Conservation (phyloP, 2,888 invertebrate species). For the Baronia brevicornis region DNA sequence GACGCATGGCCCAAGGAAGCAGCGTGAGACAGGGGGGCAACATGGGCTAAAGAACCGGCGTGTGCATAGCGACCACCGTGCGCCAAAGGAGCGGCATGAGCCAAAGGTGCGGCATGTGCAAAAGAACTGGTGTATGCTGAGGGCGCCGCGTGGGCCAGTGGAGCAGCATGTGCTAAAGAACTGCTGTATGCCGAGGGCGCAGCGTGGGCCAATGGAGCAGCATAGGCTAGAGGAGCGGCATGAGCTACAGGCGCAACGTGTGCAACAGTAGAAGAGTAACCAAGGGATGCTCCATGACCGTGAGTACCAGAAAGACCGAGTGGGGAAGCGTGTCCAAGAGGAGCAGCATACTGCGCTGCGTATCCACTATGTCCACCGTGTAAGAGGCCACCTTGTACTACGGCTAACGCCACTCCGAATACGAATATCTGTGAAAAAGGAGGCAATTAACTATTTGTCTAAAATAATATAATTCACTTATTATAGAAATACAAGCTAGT, state of each 20-base stretch:
- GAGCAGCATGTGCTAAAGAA: constrained; percentile 21
- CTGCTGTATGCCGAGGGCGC: constrained; percentile 29
- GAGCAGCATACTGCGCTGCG: constrained; percentile 24
- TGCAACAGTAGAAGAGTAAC: no score
- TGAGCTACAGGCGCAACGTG: no score
- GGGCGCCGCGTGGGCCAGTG: constrained; percentile 14
- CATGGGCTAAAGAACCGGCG: constrained; percentile 16
- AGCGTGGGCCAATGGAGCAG: constrained; percentile 16
- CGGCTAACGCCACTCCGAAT: constrained; percentile 50
- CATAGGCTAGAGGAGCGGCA: constrained; percentile 14
- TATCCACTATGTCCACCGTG: constrained; percentile 34
- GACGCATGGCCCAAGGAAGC: constrained; percentile 15
- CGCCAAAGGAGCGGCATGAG: constrained; percentile 9
- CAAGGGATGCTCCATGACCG: no score
- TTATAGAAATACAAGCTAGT: no score
- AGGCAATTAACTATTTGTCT: constrained; percentile 1
- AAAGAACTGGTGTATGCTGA: constrained; percentile 15
- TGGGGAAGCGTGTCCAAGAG: constrained; percentile 22
- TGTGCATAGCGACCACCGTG: constrained; percentile 14
- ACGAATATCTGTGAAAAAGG: constrained; percentile 46
- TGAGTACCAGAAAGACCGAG: constrained; percentile 22
- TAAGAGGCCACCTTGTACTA: constrained; percentile 68
- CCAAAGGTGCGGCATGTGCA: constrained; percentile 11
- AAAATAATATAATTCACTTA: no score
- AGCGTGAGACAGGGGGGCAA: constrained; percentile 26